Evolutionary conservation across 2,888 invertebrate genomes (phyloP), one percentile per base, ranked within the genome.

Genomic region (Epinotia brunnichana): DNA sequence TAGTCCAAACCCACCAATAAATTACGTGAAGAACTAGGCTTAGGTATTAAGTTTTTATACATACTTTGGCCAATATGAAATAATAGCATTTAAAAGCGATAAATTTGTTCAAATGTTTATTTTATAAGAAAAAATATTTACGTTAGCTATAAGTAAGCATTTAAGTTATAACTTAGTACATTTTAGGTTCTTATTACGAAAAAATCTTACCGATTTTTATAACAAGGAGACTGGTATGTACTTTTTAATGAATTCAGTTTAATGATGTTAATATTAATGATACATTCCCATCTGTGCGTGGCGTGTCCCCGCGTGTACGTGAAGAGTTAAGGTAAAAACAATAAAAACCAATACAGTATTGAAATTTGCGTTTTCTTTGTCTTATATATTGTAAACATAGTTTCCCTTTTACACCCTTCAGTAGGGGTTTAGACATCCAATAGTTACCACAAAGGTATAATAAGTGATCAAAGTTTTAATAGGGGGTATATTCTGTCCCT

Each of bases 301-400:
- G 82, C 81, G 83, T 78, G 81, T 80, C 78, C 80, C 77, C 79
- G 83, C 82, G 86, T 83, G 85, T 83, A 82, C 84, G 84, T 81
- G 79, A 85, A 84, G 82, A 80, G 86, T 87, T 87, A 82, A 87
- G 61, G 39, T 63, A 73, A 66, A 71, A 73, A 68, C 24, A 90
- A 90, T 87, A 89, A 90, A 90, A 91, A 90, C 92, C 92, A 91
- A 91, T 87, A 91, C 92, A 92, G 92, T 92, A 92, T 92, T 92
- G 84, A 85, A 19, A 90, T 83, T 84, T 83, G 87, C 48, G 82
- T 92, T 91, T 87, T 60, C 17, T 66, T 61, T 41, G 35, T 0
- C 10, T 35, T 56, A 21, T 13, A 24, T 13, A 35, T 24, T 24
- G 9, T 9, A 35, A 35, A 35, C 7, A 35, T 35, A 17, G 60